Base-by-base conservation (phyloP, 2,888 invertebrate species). In the Drosophila anomalata region DNA sequence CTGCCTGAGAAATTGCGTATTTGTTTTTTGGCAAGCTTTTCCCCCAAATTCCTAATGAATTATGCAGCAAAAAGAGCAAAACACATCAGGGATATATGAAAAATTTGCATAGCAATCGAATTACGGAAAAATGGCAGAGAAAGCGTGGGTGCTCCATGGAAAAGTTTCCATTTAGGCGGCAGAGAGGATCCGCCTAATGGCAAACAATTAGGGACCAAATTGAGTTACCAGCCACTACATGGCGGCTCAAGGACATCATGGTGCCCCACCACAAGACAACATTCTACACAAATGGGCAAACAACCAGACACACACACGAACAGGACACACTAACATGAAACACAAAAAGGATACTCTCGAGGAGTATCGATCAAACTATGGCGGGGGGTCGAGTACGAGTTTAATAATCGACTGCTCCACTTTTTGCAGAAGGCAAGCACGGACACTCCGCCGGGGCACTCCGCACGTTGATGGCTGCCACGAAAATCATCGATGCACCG, bases 401-500 rank as follows among this genome's bases (percentile, higher is more conserved):
- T 54, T 42, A 14, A 33, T 66, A 68, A 66, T 33, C 65, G 57
- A 24, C n/a, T 72, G 41, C 33, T 71, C 33, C 51, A 63, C 63
- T 63, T 62, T 47, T 39, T 29, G n/a, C 61, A 72, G 55, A 62
- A 24, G 63, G 41, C 47, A 68, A 73, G 67, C 31, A 80, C 76
- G 73, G 78, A 62, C 47, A 62, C 47, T 41, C 24, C 31, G 41
- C 50, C 61, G 54, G 63, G 36, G 66, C 48, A 77, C 62, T 76
- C 60, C 65, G 73, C 67, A 73, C 85, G 89, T 90, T 90, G 89
- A 92, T 92, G 91, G 92, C 92, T 79, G 91, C 91, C 75, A 92
- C 92, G 53, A 91, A 91, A 91, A 91, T 91, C 60, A 89, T 91
- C 72, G 91, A 92, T 86, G 91, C 89, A 73, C 91, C 92, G 59